These are phyloP conservation scores for Campylomormyrus tamandua DNA, from an alignment of 2,113 vertebrate species.

Conservation along the genomic window DNA sequence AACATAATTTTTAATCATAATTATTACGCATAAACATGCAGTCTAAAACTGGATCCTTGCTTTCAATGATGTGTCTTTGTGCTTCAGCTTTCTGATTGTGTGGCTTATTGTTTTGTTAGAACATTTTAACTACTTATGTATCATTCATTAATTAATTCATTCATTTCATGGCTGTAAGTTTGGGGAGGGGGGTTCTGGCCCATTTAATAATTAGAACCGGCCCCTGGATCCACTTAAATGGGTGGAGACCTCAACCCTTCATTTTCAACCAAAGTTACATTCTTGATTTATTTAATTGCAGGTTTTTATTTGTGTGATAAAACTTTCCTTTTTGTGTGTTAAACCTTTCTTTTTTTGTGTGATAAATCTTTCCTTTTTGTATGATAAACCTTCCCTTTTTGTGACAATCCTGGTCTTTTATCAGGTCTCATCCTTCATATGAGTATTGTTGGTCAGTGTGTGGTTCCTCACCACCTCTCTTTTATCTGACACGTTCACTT, in stretches of 20 bases:
- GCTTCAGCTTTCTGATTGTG: neutral
- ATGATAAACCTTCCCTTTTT: too few relatives aligned
- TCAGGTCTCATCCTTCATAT: neutral
- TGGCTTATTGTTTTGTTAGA: neutral
- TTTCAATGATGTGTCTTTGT: neutral
- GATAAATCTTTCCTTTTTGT: neutral
- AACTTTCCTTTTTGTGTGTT: neutral
- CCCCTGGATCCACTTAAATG: neutral
- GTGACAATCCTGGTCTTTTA: neutral
- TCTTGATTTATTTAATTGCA: neutral
- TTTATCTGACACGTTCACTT: neutral
- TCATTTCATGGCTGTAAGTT: neutral
- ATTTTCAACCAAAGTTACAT: neutral
- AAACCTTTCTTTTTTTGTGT: too few relatives aligned
- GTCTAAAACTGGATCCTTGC: neutral
- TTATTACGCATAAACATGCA: neutral
- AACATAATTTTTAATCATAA: too few relatives aligned
- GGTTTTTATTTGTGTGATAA: neutral
- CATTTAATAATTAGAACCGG: neutral
- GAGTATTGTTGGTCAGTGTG: conserved; percentile 25
- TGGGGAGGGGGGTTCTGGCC: neutral
- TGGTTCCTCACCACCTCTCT: neutral
- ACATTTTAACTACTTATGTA: neutral
- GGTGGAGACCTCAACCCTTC: neutral
- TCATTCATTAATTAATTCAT: neutral